Evolutionary conservation across 2,113 vertebrate genomes (phyloP).

Genomic region (Lamprotornis superbus): DNA sequence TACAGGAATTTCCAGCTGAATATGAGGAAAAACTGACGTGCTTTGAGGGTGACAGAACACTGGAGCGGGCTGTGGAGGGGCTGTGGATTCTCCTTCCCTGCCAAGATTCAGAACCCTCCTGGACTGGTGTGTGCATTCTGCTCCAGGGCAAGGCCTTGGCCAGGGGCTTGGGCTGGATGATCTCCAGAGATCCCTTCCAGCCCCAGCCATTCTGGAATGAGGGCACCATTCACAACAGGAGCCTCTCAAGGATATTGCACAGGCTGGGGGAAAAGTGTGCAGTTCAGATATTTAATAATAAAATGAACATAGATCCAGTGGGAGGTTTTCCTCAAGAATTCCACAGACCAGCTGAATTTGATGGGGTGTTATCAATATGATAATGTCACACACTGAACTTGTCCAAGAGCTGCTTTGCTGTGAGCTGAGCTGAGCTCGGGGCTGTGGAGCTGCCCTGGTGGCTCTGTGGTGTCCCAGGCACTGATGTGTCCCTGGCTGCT

Average conservation of each 20-base stretch:
- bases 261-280: not conserved
- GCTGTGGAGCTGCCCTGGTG: not conserved
- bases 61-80: not conserved
- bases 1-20: not conserved
- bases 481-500: not conserved
- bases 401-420: not conserved
- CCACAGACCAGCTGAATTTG: not conserved
- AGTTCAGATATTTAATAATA: not conserved
- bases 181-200: not conserved
- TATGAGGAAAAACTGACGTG: not conserved
- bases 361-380: too few species aligned
- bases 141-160: not conserved
- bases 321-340: not conserved
- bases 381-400: fast-evolving
- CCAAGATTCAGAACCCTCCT: not conserved
- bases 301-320: fast-evolving
- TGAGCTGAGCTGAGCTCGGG: fast-evolving
- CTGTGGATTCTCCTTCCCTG: not conserved
- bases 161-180: not conserved
- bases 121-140: not conserved
- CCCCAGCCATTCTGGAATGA: fast-evolving
- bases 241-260: not conserved
- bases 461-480: fast-evolving
- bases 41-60: not conserved
- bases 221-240: fast-evolving